These are phyloP conservation scores for Aleiodes leptofemur DNA, from an alignment of 2,888 invertebrate genomes.

Conservation along the genomic window DNA sequence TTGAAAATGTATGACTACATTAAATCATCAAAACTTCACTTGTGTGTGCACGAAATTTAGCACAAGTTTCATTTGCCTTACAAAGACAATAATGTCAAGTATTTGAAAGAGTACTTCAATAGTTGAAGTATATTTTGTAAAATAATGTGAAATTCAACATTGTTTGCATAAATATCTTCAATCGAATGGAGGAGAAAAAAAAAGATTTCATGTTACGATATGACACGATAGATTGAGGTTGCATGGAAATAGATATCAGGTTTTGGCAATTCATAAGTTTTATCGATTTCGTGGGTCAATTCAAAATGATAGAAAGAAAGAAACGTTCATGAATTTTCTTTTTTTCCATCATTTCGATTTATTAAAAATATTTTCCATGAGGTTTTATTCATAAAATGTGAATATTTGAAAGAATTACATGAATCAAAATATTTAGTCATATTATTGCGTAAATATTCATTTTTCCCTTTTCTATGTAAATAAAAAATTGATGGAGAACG, in stretches of 20 bases:
- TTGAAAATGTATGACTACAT: slow-evolving; percentile 25
- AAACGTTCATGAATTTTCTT: background rate
- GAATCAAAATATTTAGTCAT: no score
- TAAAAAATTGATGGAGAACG: no score
- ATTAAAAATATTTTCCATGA: no score
- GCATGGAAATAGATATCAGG: slow-evolving; percentile 28
- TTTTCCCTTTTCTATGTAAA: no score
- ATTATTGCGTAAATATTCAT: no score
- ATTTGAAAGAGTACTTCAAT: no score
- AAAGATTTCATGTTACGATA: slow-evolving; percentile 7
- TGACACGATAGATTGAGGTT: slow-evolving; percentile 5
- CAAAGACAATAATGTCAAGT: no score
- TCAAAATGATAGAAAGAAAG: background rate
- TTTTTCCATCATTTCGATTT: background rate
- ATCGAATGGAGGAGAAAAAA: background rate
- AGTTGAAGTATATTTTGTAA: no score
- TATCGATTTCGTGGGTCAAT: slow-evolving; percentile 20
- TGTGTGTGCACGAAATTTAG: no score
- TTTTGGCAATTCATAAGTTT: slow-evolving; percentile 33
- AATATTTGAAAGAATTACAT: no score
- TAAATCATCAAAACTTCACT: slow-evolving; percentile 18
- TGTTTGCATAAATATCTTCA: slow-evolving; percentile 19
- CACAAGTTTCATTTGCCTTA: no score
- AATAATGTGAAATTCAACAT: background rate
- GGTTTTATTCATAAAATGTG: no score